These are phyloP conservation scores for Monochamus saltuarius DNA, from an alignment of 1,140 invertebrate genomes.

Conservation along the genomic window DNA sequence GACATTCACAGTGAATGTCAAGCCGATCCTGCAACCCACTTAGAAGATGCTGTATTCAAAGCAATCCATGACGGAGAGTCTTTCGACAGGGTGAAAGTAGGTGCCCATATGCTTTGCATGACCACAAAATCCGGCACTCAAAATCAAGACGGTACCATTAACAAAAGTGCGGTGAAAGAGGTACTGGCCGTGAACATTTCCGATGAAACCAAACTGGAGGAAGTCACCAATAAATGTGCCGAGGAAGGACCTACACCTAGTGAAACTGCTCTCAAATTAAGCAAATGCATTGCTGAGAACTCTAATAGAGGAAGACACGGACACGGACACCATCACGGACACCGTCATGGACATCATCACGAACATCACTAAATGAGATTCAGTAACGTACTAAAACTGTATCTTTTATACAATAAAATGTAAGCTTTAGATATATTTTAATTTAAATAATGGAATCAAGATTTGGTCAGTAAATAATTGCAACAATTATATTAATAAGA, in stretches of 20 bases:
- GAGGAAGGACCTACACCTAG: conserved; percentile 3
- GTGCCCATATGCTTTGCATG: conserved; percentile 12
- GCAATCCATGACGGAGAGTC: background rate
- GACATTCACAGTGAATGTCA: no score
- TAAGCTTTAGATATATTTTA: no score
- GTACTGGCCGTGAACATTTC: background rate
- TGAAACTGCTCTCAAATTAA: conserved; percentile 14
- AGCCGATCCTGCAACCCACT: conserved; percentile 4
- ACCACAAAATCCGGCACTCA: conserved; percentile 2
- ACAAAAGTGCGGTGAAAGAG: conserved; percentile 8
- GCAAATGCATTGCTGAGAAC: conserved; percentile 5
- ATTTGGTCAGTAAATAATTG: no score
- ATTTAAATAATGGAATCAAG: no score
- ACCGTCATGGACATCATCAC: no score
- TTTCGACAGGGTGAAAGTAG: conserved; percentile 6
- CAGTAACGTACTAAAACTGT: no score
- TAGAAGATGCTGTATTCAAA: conserved; percentile 6
- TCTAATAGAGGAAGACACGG: background rate
- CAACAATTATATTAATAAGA: no score
- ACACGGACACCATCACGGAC: no score
- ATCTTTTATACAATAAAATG: no score
- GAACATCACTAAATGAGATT: no score
- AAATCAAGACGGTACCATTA: conserved; percentile 20
- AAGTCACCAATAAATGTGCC: conserved; percentile 8
- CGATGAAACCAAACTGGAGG: conserved; percentile 2